These are phyloP conservation scores for Oreochromis tanganicae DNA, from an alignment of 2,113 vertebrate genomes.

Conservation along the genomic window DNA sequence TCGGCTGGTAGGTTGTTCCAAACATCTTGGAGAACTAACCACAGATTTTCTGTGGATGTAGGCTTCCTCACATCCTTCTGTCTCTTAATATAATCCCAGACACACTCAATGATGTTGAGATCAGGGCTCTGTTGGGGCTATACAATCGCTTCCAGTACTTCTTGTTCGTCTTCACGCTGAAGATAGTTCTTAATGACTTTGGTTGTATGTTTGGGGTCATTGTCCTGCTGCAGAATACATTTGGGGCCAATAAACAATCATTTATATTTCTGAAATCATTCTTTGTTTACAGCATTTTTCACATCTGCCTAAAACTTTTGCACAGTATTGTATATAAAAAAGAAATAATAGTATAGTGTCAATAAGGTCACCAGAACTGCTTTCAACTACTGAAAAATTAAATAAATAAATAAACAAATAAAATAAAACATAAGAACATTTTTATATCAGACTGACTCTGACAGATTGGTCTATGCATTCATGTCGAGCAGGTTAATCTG, in stretches of 20 bases:
- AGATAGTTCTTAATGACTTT: background rate
- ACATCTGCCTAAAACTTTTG: background rate
- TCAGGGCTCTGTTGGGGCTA: background rate
- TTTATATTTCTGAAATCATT: background rate
- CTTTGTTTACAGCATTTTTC: background rate
- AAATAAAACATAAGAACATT: background rate
- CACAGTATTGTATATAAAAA: background rate
- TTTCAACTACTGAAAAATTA: background rate
- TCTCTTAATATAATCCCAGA: background rate
- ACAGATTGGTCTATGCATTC: background rate
- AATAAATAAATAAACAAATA: background rate
- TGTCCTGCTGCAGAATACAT: background rate
- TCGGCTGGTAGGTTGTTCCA: no score
- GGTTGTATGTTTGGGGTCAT: background rate
- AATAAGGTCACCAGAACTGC: background rate
- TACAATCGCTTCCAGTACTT: background rate
- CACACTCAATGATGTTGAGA: background rate
- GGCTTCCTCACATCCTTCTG: background rate
- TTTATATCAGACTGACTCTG: background rate
- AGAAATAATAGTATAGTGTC: background rate
- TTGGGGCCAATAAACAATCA: background rate
- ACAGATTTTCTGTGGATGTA: no score
- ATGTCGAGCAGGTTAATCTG: background rate
- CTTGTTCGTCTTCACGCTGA: background rate
- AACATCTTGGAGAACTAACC: no score